These are phyloP conservation scores for Dysidea cf. avara DNA, from an alignment of 37 sponge, comb jelly and placozoan genomes.

Conservation along the genomic window DNA sequence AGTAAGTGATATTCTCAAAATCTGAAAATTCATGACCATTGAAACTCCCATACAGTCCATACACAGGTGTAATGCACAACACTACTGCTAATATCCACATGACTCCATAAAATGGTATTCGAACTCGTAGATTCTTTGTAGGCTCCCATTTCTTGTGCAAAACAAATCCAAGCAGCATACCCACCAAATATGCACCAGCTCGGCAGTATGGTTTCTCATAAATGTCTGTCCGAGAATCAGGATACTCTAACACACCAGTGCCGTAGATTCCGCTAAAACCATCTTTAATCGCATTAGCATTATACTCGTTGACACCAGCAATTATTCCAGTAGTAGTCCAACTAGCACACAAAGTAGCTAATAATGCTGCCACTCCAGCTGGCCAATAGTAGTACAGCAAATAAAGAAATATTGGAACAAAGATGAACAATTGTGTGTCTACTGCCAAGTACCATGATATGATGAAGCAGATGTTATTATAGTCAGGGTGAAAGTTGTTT, in stretches of 20 bases:
- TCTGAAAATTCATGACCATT: slow-evolving; percentile 31
- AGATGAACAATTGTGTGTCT: slow-evolving; percentile 68
- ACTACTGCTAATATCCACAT: slow-evolving; percentile 23
- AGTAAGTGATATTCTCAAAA: slow-evolving; percentile 33
- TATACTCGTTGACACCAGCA: slow-evolving; percentile 22
- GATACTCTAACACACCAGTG: neutral
- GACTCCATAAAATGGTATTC: neutral
- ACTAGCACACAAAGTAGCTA: neutral
- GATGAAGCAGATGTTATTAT: slow-evolving; percentile 36
- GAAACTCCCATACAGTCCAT: slow-evolving; percentile 45
- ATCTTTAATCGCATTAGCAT: neutral
- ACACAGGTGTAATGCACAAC: slow-evolving; percentile 40
- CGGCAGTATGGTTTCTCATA: slow-evolving; percentile 67
- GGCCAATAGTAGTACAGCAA: slow-evolving; percentile 28
- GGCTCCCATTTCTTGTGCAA: slow-evolving; percentile 30
- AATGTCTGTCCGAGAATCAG: slow-evolving; percentile 1
- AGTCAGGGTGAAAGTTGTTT: slow-evolving; percentile 64
- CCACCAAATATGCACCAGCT: slow-evolving; percentile 58
- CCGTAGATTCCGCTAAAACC: neutral
- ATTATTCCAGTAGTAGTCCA: slow-evolving; percentile 12
- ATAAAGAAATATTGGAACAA: slow-evolving; percentile 52
- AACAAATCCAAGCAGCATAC: slow-evolving; percentile 58
- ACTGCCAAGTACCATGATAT: slow-evolving; percentile 67
- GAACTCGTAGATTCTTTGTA: neutral
- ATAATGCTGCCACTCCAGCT: neutral